These are phyloP conservation scores for Tanytarsus gracilentus DNA, from an alignment of 2,888 invertebrate genomes.

Conservation along the genomic window DNA sequence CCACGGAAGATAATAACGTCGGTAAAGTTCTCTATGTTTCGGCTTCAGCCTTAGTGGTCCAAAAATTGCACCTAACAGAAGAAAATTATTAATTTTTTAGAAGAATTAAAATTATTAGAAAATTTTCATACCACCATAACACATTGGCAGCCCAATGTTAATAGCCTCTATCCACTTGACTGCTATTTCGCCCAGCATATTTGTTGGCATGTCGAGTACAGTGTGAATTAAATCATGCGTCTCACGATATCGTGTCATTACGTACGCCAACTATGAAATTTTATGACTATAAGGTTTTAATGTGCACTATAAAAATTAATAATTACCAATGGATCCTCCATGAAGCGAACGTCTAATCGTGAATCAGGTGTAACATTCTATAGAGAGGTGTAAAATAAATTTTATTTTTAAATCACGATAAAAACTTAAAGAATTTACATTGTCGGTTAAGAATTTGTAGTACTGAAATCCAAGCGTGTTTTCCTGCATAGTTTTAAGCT, in stretches of 20 bases:
- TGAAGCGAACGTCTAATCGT: constrained; percentile 79
- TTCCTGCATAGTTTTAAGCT: constrained; percentile 60
- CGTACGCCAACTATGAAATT: constrained; percentile 68
- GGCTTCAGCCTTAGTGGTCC: constrained; percentile 73
- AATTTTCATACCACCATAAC: constrained; percentile 77
- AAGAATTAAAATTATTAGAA: constrained; percentile 79
- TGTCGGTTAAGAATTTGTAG: constrained; percentile 67
- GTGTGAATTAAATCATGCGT: constrained; percentile 94
- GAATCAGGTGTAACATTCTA: constrained; percentile 85
- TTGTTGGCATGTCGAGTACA: constrained; percentile 84
- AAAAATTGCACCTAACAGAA: constrained; percentile 48
- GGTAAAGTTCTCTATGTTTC: constrained; percentile 68
- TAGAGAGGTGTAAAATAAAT: constrained; percentile 9
- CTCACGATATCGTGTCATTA: constrained; percentile 96
- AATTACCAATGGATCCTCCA: constrained; percentile 54
- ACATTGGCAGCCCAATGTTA: constrained; percentile 94
- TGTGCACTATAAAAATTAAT: not conserved
- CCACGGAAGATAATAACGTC: constrained; percentile 75
- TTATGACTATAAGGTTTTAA: constrained; percentile 35
- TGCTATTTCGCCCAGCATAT: constrained; percentile 82
- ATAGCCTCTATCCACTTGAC: constrained; percentile 98
- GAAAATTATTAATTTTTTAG: constrained; percentile 49
- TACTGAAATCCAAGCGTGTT: constrained; percentile 82
- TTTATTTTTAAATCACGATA: constrained; percentile 32
- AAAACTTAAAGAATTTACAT: constrained; percentile 46